A percentile compares a stretch with the other conserved stretches of the same genome.
phyloP scores from a whole-genome alignment of 2,888 invertebrate species.

The Papilio protenor region DNA sequence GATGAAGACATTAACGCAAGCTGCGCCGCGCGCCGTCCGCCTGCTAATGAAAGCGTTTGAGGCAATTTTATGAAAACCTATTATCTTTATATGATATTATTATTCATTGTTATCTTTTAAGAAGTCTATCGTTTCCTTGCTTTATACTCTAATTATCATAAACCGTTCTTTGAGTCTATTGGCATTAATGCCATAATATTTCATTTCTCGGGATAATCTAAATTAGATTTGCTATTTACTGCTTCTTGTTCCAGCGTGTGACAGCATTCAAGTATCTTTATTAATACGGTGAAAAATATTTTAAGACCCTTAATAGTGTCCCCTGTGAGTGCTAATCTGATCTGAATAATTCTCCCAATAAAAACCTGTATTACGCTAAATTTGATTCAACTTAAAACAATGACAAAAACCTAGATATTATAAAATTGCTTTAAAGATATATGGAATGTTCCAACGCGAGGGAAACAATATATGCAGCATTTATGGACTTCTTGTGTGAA shows the following conservation, averaged over 20 bases:
- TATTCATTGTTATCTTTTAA: background rate
- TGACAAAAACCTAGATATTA: too few relatives aligned
- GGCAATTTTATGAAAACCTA: conserved; percentile 31
- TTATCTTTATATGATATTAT: conserved; percentile 16
- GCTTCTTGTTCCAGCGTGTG: too few relatives aligned
- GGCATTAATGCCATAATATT: too few relatives aligned
- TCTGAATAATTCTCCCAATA: too few relatives aligned
- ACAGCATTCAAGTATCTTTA: too few relatives aligned
- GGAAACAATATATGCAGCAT: background rate
- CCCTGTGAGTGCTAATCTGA: background rate
- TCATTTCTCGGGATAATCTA: too few relatives aligned
- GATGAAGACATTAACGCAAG: conserved; percentile 53
- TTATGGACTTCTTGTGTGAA: background rate
- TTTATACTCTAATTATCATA: background rate
- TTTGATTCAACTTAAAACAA: too few relatives aligned
- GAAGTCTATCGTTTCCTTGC: background rate
- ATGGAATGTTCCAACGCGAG: background rate
- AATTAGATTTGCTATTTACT: too few relatives aligned
- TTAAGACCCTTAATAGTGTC: too few relatives aligned
- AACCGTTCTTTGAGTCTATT: background rate
- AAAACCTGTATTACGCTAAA: too few relatives aligned
- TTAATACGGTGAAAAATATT: too few relatives aligned
- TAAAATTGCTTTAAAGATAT: too few relatives aligned
- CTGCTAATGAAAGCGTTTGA: conserved; percentile 48
- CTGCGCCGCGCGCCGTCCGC: conserved; percentile 46